Conservation (phyloP, 2,888 invertebrate genomes). For the Oithona nana region DNA sequence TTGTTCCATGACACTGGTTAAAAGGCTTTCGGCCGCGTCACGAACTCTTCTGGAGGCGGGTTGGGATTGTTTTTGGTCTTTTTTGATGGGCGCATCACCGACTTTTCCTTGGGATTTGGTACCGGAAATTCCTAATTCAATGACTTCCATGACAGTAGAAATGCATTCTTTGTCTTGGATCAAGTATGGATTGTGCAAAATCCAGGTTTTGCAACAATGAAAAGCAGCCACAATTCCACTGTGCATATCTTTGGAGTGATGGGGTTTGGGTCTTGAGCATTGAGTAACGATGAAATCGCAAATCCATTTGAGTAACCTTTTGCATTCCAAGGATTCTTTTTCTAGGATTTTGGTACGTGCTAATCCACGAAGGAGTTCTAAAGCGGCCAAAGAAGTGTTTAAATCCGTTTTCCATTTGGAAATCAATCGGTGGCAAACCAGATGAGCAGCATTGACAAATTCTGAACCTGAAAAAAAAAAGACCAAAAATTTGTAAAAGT, state of each 20-base stretch:
- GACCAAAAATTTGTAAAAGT: too few relatives aligned
- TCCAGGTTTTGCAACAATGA: conserved; percentile 48
- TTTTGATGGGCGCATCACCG: conserved; percentile 62
- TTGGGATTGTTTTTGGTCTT: conserved; percentile 85
- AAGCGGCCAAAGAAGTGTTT: conserved; percentile 75
- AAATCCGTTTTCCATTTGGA: conserved; percentile 90
- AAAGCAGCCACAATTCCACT: conserved; percentile 85
- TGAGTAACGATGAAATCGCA: conserved; percentile 94
- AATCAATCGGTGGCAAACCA: conserved; percentile 83
- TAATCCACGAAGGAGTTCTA: conserved; percentile 73
- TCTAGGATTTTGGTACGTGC: conserved; percentile 73
- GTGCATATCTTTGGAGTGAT: conserved; percentile 80
- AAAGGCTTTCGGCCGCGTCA: conserved; percentile 84
- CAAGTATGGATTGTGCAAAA: conserved; percentile 70
- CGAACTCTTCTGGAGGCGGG: conserved; percentile 93
- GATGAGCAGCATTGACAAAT: conserved; percentile 74
- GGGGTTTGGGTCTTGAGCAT: conserved; percentile 79
- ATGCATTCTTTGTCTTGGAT: conserved; percentile 79
- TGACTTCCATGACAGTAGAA: conserved; percentile 80
- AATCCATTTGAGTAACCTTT: conserved; percentile 85
- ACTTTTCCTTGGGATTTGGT: conserved; percentile 45
- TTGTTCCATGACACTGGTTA: conserved; percentile 77
- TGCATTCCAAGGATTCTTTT: conserved; percentile 71
- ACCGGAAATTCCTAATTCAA: conserved; percentile 91
- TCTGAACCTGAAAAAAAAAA: conserved; percentile 26